Evolutionary conservation across 2,113 vertebrate species (phyloP).

Genomic region (Ramphastos sulfuratus): DNA sequence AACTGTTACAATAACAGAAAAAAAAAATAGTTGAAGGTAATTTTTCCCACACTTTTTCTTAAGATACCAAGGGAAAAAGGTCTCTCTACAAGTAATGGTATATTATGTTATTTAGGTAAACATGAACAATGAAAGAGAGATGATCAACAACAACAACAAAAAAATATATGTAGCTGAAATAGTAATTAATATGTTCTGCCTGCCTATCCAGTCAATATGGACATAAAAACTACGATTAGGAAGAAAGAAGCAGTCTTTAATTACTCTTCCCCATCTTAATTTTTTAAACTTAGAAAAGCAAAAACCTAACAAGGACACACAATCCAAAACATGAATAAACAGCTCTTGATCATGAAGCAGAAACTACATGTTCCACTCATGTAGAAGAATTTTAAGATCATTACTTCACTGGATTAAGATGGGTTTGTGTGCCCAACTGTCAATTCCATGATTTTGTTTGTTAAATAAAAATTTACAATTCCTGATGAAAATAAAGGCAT

Average conservation of each 20-base stretch:
- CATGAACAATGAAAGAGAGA: not conserved
- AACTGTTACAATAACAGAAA: not conserved
- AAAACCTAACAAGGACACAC: not conserved
- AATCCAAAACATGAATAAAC: not conserved
- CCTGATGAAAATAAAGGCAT: constrained; percentile 33
- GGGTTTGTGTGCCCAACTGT: not conserved
- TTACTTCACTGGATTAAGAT: not conserved
- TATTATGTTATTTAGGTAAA: not conserved
- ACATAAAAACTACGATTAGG: not conserved
- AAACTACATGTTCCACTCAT: not conserved
- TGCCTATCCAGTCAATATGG: not conserved
- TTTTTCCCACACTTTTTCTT: not conserved
- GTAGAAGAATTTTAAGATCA: not conserved
- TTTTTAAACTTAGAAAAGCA: not conserved
- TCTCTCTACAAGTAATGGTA: not conserved
- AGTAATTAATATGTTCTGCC: not conserved
- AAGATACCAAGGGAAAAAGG: not conserved
- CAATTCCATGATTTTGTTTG: not conserved
- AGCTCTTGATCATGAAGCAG: not conserved
- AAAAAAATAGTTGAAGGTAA: not conserved
- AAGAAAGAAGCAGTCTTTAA: not conserved
- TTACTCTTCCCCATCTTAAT: not conserved
- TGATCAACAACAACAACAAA: not conserved
- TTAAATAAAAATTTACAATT: not conserved
- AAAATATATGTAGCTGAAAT: not conserved